Evolutionary conservation across 2,113 vertebrate species (phyloP), one percentile per base, ranked within the genome.

Genomic region (Pachycephala philippinensis): DNA sequence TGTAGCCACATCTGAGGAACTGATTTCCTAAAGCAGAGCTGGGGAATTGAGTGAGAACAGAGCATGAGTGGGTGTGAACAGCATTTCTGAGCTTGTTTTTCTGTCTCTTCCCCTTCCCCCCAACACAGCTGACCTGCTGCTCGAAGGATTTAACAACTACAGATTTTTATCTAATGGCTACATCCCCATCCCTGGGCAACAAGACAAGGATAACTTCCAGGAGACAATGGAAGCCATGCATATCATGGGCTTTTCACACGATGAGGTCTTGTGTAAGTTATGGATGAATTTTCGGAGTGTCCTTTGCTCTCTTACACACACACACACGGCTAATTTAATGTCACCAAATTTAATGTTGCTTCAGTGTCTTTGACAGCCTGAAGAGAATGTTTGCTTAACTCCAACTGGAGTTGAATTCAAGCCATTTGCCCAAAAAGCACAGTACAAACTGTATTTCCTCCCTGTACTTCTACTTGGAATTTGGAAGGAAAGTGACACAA

Each of bases 161-260:
- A 98, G 99, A 60, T 99, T 99, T 98, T 97, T 99, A 86, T 99
- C 99, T 63, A 99, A 99, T 22, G 99, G 99, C 66, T 99, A 99
- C 96, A 98, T 99, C 90, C 98, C 99, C 59, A 99, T 99, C 93
- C 99, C 99, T 37, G 99, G 99, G 19, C 99, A 99, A 40, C 99
- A 99, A 93, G 99, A 99, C 98, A 99, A 99, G 92, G 99, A 99
- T 60, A 99, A 99, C 95, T 99, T 99, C 70, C 99, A 99, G 97
- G 99, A 99, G 96, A 99, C 99, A 3, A 99, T 99, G 99, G 99
- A 99, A 82, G 99, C 99, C 44, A 99, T 99, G 99, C 98, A 99
- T 87, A 99, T 99, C 90, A 99, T 99, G 99, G 99, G 99, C 75
- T 99, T 99, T 97, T 98, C 98, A 15, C 99, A 99, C 1, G 99